Evolutionary conservation across 2,113 vertebrate species (phyloP).

Genomic region (Gopherus flavomarginatus): DNA sequence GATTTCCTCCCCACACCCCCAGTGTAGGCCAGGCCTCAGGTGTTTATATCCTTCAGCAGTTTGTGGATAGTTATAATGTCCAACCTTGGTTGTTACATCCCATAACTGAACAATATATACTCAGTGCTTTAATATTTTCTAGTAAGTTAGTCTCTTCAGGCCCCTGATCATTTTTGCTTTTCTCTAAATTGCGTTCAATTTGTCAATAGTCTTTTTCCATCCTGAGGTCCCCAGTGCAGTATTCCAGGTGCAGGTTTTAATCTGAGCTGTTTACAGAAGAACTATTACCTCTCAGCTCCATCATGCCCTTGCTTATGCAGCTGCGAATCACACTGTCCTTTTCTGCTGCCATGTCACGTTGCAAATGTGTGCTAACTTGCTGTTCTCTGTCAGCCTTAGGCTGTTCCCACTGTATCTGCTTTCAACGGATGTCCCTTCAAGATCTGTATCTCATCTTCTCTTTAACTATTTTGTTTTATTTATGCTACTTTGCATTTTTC

Average conservation of each 20-base stretch:
- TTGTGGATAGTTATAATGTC: conserved; percentile 51
- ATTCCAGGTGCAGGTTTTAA: conserved; percentile 13
- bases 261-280: conserved; percentile 4
- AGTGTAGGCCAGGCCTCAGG: background rate
- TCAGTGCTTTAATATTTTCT: conserved; percentile 55
- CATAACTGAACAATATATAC: conserved; percentile 34
- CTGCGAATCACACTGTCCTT: background rate
- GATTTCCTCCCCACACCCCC: too few species aligned
- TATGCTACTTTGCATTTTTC: conserved; percentile 29
- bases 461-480: background rate
- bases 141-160: conserved; percentile 19
- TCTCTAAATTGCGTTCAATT: background rate
- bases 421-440: background rate
- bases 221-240: background rate
- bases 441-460: background rate
- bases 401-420: conserved; percentile 2
- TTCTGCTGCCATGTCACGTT: background rate
- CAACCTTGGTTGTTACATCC: conserved; percentile 50
- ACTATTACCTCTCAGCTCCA: background rate
- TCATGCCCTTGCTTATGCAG: background rate
- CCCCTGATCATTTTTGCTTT: background rate
- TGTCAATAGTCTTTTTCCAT: background rate
- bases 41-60: conserved; percentile 24
- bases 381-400: background rate
- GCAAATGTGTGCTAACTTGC: conserved; percentile 35